Base-by-base conservation (phyloP, 2,113 vertebrate species). In the Pelecanus crispus region DNA sequence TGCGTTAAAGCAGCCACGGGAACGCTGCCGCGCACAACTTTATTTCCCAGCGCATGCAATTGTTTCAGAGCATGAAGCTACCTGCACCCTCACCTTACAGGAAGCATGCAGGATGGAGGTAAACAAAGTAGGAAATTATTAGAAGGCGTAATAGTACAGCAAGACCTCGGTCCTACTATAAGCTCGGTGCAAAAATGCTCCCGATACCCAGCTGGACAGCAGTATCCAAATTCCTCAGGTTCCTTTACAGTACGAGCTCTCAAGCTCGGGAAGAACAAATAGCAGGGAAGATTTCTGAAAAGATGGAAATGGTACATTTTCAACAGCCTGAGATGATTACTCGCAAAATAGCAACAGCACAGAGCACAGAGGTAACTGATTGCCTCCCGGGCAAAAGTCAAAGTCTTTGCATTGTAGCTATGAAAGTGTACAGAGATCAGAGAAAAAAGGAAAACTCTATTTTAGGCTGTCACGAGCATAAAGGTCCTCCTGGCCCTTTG, bases 291-390 rank as follows among this genome's bases (percentile, higher is more conserved):
- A 84, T 81, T 67, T 81, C 92, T 52, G 42, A 59, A 28, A 40
- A 91, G 93, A 94, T 82, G 86, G 90, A 93, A 89, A 82, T 59
- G 66, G 91, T 75, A 49, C 62, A 72, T 89, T 90, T 90, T 82
- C 94, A 93, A 61, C 81, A 97, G 90, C 79, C 79, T 1, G 58
- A 77, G 92, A 94, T 88, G 95, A 94, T 96, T 91, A 96, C 88
- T 88, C 42, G 0, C 94, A 94, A 93, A 94, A 94, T 19, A 92
- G 87, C 85, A 92, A 86, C 32, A 86, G 94, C 93, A 53, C 38
- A 21, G 65, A 80, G 56, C 85, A 45, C 29, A 44, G 87, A 95
- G 85, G 87, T 93, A 95, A 90, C 94, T 68, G 87, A 95, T 81
- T 92, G 93, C 81, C 95, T 93, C 75, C 87, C 5, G 10, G 93